Base-by-base conservation (phyloP, 2,113 vertebrate species). In the Phycodurus eques region DNA sequence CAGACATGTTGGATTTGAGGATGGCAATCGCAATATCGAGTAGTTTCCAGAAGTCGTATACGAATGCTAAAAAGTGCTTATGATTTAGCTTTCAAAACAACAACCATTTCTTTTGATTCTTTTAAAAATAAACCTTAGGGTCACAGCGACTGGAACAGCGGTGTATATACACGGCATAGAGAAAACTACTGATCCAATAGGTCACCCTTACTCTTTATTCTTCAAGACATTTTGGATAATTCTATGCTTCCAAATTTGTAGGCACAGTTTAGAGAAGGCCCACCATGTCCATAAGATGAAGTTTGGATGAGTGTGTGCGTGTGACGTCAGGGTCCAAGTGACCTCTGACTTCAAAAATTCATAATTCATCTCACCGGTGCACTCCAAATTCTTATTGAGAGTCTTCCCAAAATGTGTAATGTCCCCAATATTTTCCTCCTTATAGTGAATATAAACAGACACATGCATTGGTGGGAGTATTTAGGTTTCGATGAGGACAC, bases 401-500 rank as follows among this genome's bases (percentile, higher is more conserved):
- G 39, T 44, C 20, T 64, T n/a, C 19, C 3, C 35, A 63, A 63
- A 63, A 63, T 42, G 12, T 35, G 31, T 1, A 35, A 19, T 39
- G 5, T 8, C 59, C 31, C 13, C 22, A 33, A 33, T 31, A 60
- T 19, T 63, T 63, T 20, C 19, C 8, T 42, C 15, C 35, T 20
- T 63, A 42, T 39, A 42, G 3, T 20, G 8, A 20, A 19, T 39
- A 31, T 60, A 60, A 35, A 35, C 14, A 17, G 35, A 19, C 31
- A 15, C 17, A 59, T 61, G 33, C 33, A 61, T 43, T n/a, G 5
- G 42, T 42, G 31, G 31, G 49, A 20, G 67, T 70, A 74, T 67
- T 22, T 67, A 57, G 80, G 79, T 62, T 70, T 74, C 0, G 5
- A 19, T 59, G 42, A 78, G 39, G 72, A 74, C 79, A 87, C 89